A percentile compares a stretch with the other conserved stretches of the same genome.
phyloP scores from a whole-genome alignment of 1,140 invertebrate genomes.

The Riptortus pedestris region DNA sequence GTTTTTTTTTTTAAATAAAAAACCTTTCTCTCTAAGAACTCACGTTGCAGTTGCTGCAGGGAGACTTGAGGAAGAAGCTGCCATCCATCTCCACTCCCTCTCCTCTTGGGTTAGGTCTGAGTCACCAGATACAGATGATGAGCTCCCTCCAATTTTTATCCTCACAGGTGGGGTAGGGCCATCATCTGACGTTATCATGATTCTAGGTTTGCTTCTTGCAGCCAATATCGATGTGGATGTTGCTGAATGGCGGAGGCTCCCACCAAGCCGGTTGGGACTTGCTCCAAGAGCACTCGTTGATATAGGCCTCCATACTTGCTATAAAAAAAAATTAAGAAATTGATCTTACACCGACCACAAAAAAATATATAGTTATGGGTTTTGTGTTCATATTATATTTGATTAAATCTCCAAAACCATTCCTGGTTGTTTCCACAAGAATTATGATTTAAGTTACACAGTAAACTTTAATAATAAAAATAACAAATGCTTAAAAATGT shows the following conservation, averaged over 20 bases:
- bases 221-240: constrained; percentile 21
- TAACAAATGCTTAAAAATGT: too few relatives aligned
- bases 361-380: too few relatives aligned
- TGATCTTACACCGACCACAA: too few relatives aligned
- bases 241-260: constrained; percentile 15
- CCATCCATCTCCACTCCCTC: constrained; percentile 14
- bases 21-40: background rate
- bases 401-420: too few relatives aligned
- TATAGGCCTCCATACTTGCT: constrained; percentile 13
- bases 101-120: constrained; percentile 26
- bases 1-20: background rate
- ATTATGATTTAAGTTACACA: too few relatives aligned
- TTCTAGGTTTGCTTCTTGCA: constrained; percentile 12
- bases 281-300: constrained; percentile 4
- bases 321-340: too few relatives aligned
- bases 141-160: constrained; percentile 21
- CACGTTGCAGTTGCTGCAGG: constrained; percentile 11
- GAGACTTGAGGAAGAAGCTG: constrained; percentile 17
- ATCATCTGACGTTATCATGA: constrained; percentile 11
- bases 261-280: background rate
- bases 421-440: too few relatives aligned
- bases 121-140: constrained; percentile 4
- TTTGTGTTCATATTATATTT: too few relatives aligned
- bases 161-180: background rate
- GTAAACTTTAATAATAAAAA: too few relatives aligned